Conservation (phyloP, 2,113 vertebrate species). For the Dolichotis patagonum region DNA sequence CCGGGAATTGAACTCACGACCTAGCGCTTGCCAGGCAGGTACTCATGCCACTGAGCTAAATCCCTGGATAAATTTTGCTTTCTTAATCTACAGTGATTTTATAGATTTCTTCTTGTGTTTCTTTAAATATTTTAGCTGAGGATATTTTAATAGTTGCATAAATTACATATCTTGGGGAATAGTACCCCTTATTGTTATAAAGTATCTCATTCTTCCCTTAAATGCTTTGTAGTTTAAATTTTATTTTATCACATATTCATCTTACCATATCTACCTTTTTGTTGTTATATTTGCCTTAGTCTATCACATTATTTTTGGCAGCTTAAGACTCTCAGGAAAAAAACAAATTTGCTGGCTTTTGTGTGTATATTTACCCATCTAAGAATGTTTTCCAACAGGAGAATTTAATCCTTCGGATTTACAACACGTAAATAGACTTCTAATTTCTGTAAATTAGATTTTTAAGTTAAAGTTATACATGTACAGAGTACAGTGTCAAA, state of each 20-base stretch:
- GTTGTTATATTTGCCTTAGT: neutral
- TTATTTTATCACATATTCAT: conserved; percentile 8
- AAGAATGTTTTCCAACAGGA: neutral
- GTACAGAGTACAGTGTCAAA: neutral
- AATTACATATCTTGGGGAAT: neutral
- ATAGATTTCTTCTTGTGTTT: conserved; percentile 31
- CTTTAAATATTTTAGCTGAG: neutral
- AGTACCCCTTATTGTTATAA: neutral
- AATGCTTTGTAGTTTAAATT: neutral
- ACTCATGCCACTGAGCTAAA: too few species aligned
- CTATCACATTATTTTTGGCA: neutral
- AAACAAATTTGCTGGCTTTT: neutral
- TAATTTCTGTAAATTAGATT: neutral
- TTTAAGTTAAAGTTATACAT: neutral
- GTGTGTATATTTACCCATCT: neutral
- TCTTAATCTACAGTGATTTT: neutral
- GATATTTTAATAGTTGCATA: neutral
- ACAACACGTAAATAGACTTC: neutral
- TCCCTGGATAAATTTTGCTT: conserved; percentile 6
- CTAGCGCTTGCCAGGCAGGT: too few species aligned
- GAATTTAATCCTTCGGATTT: conserved; percentile 42
- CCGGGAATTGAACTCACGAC: too few species aligned
- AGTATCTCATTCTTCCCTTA: conserved; percentile 32
- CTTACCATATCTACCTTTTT: neutral
- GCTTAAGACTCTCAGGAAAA: neutral